These are phyloP conservation scores for Latrodectus geometricus DNA, from an alignment of 1,140 invertebrate species.

Conservation along the genomic window DNA sequence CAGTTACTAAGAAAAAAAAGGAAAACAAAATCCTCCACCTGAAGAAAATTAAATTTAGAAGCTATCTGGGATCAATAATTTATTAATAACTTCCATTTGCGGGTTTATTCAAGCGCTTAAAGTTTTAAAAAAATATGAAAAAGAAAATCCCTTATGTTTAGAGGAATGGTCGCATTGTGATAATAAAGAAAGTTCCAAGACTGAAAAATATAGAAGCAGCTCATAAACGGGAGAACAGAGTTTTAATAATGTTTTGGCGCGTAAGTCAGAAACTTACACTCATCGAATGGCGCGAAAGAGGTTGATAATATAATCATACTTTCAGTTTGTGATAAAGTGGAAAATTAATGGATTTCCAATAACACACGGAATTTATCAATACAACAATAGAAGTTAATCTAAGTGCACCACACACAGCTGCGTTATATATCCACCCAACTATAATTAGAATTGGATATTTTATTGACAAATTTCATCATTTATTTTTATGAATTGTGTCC, in stretches of 20 bases:
- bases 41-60: slow-evolving; percentile 12
- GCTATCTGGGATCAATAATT: background rate
- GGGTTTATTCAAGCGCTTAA: slow-evolving; percentile 22
- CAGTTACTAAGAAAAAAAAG: too few species aligned
- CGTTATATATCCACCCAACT: background rate
- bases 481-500: slow-evolving; percentile 23
- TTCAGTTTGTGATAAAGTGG: background rate
- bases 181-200: background rate
- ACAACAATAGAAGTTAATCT: slow-evolving; percentile 16
- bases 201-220: slow-evolving; percentile 1
- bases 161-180: background rate
- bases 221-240: slow-evolving; percentile 4
- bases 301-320: slow-evolving; percentile 27
- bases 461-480: slow-evolving; percentile 45
- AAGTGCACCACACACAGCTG: slow-evolving; percentile 1
- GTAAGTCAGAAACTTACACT: background rate
- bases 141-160: slow-evolving; percentile 11
- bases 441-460: slow-evolving; percentile 49
- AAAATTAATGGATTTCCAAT: slow-evolving; percentile 51
- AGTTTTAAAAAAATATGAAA: background rate
- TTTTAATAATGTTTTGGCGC: slow-evolving; percentile 3
- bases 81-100: slow-evolving; percentile 10
- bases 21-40: background rate
- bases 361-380: slow-evolving; percentile 50
- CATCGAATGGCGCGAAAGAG: background rate